A percentile compares a stretch with the other conserved stretches of the same genome.
Evolutionary conservation across 1,140 invertebrate species (phyloP).

Genomic region (Pseudomyrmex dendroicus): DNA sequence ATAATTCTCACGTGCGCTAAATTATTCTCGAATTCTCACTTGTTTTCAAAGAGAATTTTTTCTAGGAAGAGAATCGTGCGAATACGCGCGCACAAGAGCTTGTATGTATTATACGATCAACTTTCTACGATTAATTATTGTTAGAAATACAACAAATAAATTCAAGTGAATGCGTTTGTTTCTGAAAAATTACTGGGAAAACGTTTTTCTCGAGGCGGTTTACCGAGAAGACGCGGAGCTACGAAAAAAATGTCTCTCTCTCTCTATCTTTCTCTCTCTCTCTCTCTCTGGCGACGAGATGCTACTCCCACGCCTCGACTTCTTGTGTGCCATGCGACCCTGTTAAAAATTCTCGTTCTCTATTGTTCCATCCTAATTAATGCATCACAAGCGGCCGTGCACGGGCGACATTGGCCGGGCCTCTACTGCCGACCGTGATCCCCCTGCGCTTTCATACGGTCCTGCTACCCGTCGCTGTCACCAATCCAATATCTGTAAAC

Average conservation of each 20-base stretch:
- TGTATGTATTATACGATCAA: neutral
- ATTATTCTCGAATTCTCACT: constrained; percentile 13
- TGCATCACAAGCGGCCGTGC: constrained; percentile 63
- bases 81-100: too few species aligned
- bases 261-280: too few species aligned
- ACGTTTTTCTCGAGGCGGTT: neutral
- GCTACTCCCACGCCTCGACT: constrained; percentile 82
- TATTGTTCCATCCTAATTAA: constrained; percentile 85
- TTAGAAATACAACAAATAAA: neutral
- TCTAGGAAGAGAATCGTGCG: neutral
- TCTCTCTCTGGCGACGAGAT: constrained; percentile 52
- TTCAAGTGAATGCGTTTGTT: neutral
- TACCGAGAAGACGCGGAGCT: too few species aligned
- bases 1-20: constrained; percentile 16
- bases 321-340: constrained; percentile 79
- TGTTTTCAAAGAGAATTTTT: neutral
- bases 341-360: constrained; percentile 83
- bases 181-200: neutral
- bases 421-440: constrained; percentile 29
- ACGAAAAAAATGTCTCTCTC: too few species aligned
- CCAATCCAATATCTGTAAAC: constrained; percentile 85
- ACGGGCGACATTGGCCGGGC: constrained; percentile 60
- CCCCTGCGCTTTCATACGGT: constrained; percentile 71
- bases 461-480: constrained; percentile 82
- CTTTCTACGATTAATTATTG: neutral